Conservation (phyloP, 2,888 invertebrate genomes). For the Pachliopta kotzebuea region DNA sequence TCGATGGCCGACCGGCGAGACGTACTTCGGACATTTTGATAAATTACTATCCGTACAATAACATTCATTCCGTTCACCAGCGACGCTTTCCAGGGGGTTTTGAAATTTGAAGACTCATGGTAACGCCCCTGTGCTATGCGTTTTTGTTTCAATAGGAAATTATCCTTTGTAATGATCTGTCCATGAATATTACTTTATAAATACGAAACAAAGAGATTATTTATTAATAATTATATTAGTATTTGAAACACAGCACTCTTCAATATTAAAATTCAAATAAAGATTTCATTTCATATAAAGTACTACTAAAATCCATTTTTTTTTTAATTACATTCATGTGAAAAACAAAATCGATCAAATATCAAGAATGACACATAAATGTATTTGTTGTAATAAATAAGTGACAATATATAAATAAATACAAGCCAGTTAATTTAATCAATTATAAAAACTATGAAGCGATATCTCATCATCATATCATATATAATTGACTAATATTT, state of each 20-base stretch:
- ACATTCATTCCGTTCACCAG: slow-evolving; percentile 55
- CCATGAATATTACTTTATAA: slow-evolving; percentile 35
- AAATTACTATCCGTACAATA: slow-evolving; percentile 70
- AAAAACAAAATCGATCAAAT: too few relatives aligned
- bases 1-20: slow-evolving; percentile 34
- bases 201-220: too few relatives aligned
- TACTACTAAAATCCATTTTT: too few relatives aligned
- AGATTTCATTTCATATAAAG: too few relatives aligned
- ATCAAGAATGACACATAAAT: too few relatives aligned
- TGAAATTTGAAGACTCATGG: slow-evolving; percentile 64
- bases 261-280: too few relatives aligned
- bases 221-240: too few relatives aligned
- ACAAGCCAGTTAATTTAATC: not conserved
- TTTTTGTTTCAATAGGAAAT: slow-evolving; percentile 45
- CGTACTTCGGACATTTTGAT: slow-evolving; percentile 64
- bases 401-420: not conserved
- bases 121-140: slow-evolving; percentile 51
- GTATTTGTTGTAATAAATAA: too few relatives aligned
- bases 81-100: slow-evolving; percentile 50
- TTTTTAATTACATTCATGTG: too few relatives aligned
- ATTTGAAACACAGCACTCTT: too few relatives aligned
- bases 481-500: slow-evolving; percentile 7
- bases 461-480: not conserved
- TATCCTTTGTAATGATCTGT: slow-evolving; percentile 41
- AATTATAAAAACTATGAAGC: not conserved